Percentiles rank a stretch among this genome's conserved stretches.
Conservation (phyloP, 2,113 vertebrate genomes). For the Daubentonia madagascariensis region DNA sequence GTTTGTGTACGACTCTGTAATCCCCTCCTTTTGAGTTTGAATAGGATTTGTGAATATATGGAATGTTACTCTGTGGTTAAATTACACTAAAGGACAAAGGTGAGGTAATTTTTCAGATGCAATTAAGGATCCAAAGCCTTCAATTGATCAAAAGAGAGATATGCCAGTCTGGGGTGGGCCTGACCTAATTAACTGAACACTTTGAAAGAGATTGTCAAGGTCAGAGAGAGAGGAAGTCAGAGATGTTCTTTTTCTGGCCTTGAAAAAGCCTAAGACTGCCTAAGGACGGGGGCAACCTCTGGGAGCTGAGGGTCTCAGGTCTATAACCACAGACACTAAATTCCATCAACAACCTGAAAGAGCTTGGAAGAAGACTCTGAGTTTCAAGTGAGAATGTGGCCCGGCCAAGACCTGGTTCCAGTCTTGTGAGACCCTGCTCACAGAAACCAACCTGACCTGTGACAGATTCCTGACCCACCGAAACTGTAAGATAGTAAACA, state of each 20-base stretch:
- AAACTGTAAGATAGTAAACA: not conserved
- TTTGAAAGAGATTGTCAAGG: not conserved
- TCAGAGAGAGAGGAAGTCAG: not conserved
- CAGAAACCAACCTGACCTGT: not conserved
- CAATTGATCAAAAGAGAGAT: not conserved
- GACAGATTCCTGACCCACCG: not conserved
- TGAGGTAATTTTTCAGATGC: not conserved
- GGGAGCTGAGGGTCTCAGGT: not conserved
- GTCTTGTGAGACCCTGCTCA: not conserved
- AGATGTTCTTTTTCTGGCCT: not conserved
- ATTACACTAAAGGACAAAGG: not conserved
- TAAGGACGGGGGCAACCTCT: no score
- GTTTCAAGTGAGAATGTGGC: not conserved
- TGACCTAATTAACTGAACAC: not conserved
- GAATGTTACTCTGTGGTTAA: not conserved
- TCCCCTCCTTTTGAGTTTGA: not conserved
- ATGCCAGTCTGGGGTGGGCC: not conserved
- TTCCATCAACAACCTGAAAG: not conserved
- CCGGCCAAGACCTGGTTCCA: not conserved
- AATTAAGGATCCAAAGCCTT: not conserved
- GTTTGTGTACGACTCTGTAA: not conserved
- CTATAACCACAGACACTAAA: not conserved
- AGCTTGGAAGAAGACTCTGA: not conserved
- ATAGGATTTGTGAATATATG: not conserved
- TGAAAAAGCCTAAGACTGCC: not conserved